Evolutionary conservation across 2,113 vertebrate genomes (phyloP), one percentile per base, ranked within the genome.

Genomic region (Apaloderma vittatum): DNA sequence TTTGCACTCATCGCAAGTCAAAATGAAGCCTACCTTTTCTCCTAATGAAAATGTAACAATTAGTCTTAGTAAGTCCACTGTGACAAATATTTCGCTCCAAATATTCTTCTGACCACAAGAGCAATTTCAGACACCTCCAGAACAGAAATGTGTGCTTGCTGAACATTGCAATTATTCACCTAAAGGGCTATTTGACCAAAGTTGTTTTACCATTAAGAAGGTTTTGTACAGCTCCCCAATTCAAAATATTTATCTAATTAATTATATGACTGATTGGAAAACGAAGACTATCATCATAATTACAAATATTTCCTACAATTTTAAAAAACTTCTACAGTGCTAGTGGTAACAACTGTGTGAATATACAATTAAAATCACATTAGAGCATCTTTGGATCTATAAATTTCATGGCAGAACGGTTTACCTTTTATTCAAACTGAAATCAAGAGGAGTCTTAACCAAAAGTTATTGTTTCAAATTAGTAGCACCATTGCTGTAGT

Each of bases 401-500:
- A 77, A 52, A n/a, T 18, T 37, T 80, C 61, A 3, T 24, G n/a
- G 4, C 21, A 55, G 26, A 79, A 30, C 2, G 32, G 13, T 75
- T 68, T 59, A 59, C 6, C 4, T 78, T 57, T 67, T 9, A 40
- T 59, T 88, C 29, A 84, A 75, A 49, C 2, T 54, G 8, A n/a
- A 74, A 45, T 63, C 18, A 81, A 67, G 23, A 52, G 3, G 26
- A 51, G 3, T 46, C 14, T 82, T 40, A 72, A 65, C 5, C 8
- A 32, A 13, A 77, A 88, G 3, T 32, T 59, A 14, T 15, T 45
- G 0, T 26, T 91, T 71, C 18, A 37, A 46, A 58, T 45, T 52
- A 49, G 6, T n/a, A 40, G 2, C 10, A 23, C 5, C 2, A 1
- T 36, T 83, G 26, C 7, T 18, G 5, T 49, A 23, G 6, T 46